These are phyloP conservation scores for Drosophila persimilis DNA, from an alignment of 1,140 invertebrate species.

Conservation along the genomic window DNA sequence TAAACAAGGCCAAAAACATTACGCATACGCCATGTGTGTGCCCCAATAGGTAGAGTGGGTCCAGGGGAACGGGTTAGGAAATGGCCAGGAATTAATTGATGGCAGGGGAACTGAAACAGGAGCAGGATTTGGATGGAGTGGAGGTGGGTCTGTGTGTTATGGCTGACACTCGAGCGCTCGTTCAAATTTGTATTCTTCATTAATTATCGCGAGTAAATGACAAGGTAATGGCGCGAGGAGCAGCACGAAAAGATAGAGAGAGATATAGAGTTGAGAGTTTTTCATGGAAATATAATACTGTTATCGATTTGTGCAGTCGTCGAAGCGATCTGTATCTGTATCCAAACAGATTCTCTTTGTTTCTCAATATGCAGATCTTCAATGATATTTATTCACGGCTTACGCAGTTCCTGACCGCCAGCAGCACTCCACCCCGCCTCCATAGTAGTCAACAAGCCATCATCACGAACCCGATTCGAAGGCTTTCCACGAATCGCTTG, in stretches of 20 bases:
- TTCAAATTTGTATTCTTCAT: conserved; percentile 56
- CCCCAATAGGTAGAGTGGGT: neutral
- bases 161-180: conserved; percentile 40
- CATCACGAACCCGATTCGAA: conserved; percentile 28
- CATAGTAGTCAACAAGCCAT: conserved; percentile 32
- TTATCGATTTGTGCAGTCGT: too few species aligned
- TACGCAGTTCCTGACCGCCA: too few species aligned
- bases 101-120: neutral
- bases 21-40: conserved; percentile 66
- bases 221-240: conserved; percentile 3
- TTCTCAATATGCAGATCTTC: too few species aligned
- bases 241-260: neutral
- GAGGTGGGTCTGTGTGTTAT: conserved; percentile 5
- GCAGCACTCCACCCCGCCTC: too few species aligned
- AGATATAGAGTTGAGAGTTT: too few species aligned
- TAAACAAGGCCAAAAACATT: conserved; percentile 59
- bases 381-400: too few species aligned
- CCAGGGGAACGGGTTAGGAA: conserved; percentile 8
- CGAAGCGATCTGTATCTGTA: too few species aligned
- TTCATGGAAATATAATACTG: too few species aligned
- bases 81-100: conserved; percentile 65
- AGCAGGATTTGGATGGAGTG: neutral
- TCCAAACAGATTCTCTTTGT: too few species aligned
- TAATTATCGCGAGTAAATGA: conserved; percentile 54
- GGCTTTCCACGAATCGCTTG: conserved; percentile 70